These are phyloP conservation scores for Carassius auratus DNA, from an alignment of 2,113 vertebrate genomes.

Conservation along the genomic window DNA sequence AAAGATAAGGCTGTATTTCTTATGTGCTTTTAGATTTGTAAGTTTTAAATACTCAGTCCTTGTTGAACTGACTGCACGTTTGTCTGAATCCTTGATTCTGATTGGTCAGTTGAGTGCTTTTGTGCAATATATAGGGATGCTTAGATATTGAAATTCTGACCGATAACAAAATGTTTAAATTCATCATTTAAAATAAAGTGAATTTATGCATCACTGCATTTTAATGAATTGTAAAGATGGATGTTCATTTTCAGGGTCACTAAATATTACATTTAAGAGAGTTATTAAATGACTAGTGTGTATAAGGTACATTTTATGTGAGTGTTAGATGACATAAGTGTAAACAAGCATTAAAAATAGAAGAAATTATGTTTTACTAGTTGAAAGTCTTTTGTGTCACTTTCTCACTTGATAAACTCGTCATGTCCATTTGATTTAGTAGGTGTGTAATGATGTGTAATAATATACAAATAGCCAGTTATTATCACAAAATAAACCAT, in stretches of 20 bases:
- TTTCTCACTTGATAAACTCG: background rate
- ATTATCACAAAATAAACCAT: background rate
- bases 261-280: too few relatives aligned
- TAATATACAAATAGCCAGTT: background rate
- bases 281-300: too few relatives aligned
- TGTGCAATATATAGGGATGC: background rate
- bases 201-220: background rate
- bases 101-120: background rate
- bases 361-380: background rate
- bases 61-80: background rate
- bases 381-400: background rate
- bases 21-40: background rate
- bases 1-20: background rate
- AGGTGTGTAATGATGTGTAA: background rate
- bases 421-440: background rate
- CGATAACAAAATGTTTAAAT: too few relatives aligned
- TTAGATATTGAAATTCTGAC: background rate
- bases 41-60: background rate
- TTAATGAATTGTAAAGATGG: background rate
- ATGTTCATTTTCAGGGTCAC: too few relatives aligned
- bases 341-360: background rate
- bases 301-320: background rate
- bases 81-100: background rate
- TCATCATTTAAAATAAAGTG: background rate
- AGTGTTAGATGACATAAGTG: background rate